Evolutionary conservation across 53 echinoderm and acorn worm species (phyloP).

Genomic region (Antedon mediterranea): DNA sequence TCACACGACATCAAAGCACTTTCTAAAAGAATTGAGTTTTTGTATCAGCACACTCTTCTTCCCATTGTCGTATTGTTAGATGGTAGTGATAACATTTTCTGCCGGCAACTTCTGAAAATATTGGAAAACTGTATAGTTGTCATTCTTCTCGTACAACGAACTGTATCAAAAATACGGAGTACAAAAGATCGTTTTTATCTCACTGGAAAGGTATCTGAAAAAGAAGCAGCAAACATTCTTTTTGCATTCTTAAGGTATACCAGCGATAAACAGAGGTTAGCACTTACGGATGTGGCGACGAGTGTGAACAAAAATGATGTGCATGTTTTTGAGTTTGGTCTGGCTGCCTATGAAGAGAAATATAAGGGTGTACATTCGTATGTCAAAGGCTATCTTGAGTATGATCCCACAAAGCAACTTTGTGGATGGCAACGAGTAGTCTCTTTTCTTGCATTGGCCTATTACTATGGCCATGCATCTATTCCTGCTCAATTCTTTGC

Average conservation of each 20-base stretch:
- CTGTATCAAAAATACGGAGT: neutral
- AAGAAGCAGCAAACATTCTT: too few relatives aligned
- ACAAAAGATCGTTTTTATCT: slow-evolving; percentile 8
- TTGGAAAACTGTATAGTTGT: slow-evolving; percentile 7
- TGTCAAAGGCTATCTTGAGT: slow-evolving; percentile 10
- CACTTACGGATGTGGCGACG: neutral
- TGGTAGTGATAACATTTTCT: slow-evolving; percentile 15
- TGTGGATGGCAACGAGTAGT: slow-evolving; percentile 15
- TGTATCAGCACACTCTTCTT: slow-evolving; percentile 3
- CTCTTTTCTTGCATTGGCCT: slow-evolving; percentile 22
- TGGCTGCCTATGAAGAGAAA: slow-evolving; percentile 6
- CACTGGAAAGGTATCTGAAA: slow-evolving; percentile 9
- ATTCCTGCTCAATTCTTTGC: slow-evolving; percentile 27
- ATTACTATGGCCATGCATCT: slow-evolving; percentile 20
- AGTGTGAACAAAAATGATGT: slow-evolving; percentile 4
- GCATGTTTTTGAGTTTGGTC: slow-evolving; percentile 28
- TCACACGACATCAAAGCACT: neutral
- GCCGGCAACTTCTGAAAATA: slow-evolving; percentile 5
- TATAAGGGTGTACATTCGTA: slow-evolving; percentile 18
- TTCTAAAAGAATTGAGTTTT: slow-evolving; percentile 11
- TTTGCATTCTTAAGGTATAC: neutral
- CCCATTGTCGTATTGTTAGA: slow-evolving; percentile 31
- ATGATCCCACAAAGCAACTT: neutral
- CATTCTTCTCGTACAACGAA: slow-evolving; percentile 16
- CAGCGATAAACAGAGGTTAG: neutral